Conservation (phyloP, 2,888 invertebrate species). For the Lepidonotus clava region DNA sequence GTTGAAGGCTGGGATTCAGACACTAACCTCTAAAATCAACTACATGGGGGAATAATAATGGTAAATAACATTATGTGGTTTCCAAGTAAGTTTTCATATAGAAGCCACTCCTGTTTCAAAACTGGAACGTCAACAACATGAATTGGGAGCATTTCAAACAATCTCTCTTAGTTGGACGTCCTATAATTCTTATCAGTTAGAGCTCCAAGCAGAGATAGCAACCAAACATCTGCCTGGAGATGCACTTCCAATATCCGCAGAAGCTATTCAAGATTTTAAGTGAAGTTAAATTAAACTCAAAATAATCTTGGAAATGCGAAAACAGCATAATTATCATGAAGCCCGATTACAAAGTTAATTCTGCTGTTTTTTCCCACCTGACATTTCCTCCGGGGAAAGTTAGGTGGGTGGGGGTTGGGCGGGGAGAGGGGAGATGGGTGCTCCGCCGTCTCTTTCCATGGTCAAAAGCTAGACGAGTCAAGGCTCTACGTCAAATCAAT, state of each 20-base stretch:
- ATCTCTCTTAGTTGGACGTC: no score
- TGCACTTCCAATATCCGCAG: constrained; percentile 28
- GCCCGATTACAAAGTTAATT: constrained; percentile 44
- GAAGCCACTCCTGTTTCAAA: no score
- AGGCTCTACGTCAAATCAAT: background rate
- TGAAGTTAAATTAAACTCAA: constrained; percentile 32
- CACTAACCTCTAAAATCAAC: no score
- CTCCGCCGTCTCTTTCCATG: background rate
- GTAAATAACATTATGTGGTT: no score
- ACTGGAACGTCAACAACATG: no score
- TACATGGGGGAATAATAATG: no score
- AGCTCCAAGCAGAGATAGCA: no score
- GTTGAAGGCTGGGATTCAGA: no score
- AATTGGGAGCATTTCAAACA: no score
- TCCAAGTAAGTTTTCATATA: no score
- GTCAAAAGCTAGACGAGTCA: constrained; percentile 22
- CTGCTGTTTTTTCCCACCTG: constrained; percentile 20
- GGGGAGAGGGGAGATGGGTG: background rate
- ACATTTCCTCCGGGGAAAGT: background rate
- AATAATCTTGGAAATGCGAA: constrained; percentile 41
- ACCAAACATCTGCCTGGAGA: no score
- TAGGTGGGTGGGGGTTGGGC: background rate
- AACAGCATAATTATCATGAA: constrained; percentile 42
- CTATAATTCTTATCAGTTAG: no score
- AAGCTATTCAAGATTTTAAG: constrained; percentile 14